Evolutionary conservation across 2,113 vertebrate species (phyloP), one percentile per base, ranked within the genome.

Genomic region (Pipa parva): DNA sequence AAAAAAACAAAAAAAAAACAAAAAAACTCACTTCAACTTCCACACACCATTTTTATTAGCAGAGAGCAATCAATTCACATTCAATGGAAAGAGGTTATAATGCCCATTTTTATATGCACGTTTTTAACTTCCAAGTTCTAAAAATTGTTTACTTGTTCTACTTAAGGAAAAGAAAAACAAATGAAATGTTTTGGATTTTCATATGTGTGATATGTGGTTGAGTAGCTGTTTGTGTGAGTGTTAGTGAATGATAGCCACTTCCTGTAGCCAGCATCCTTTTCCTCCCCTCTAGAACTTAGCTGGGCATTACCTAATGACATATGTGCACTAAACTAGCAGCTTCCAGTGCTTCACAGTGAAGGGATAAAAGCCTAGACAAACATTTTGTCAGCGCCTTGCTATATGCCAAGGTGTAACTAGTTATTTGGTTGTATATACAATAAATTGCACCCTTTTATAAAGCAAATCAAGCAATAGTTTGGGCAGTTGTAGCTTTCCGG

Each of bases 231-330:
- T 84, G 84, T 89, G 87, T 89, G 91, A 87, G 87, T 92, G 88
- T 89, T 88, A 87, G 87, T 88, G 81, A 88, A 83, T 77, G 79
- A 83, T 88, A 85, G 90, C 65, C 86, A 85, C 84, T 86, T 87
- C 84, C 81, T 85, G 76, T 89, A 88, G 78, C 80, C 85, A 88
- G 88, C 88, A 87, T 87, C 83, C 80, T 87, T 87, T 87, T 86
- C 88, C 89, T 87, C 91, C 87, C 89, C 87, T 88, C 91, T 89
- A 92, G 92, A 90, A 91, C 86, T 89, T 91, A 92, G 93, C 90
- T 92, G 95, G 94, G 92, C 94, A 95, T 97, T 96, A 95, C 90
- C 91, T 92, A 88, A 91, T 91, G 91, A 93, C 93, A 92, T 91
- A 92, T 96, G 92, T 98, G 96, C 94, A 97, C 95, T 97, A 98